Conservation (phyloP, 23 tunicate genomes). For the Ascidia mentula region DNA sequence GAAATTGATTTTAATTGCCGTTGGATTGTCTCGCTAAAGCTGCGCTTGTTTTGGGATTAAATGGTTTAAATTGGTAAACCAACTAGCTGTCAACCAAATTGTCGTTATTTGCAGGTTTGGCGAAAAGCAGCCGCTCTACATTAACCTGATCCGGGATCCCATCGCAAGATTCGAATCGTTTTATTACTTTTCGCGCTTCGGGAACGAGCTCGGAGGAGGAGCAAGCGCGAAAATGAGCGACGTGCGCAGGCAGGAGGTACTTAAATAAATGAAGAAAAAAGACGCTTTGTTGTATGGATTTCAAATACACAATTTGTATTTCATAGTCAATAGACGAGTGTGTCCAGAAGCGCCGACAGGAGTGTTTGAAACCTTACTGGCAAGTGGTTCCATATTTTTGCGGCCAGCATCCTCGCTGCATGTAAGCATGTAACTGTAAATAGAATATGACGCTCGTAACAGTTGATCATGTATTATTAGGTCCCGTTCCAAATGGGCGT, state of each 20-base stretch:
- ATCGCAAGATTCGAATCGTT: conserved; percentile 93
- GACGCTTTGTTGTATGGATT: not conserved
- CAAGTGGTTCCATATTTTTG: conserved; percentile 99
- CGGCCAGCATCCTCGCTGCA: conserved; percentile 91
- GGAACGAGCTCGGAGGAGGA: conserved; percentile 88
- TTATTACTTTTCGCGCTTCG: conserved; percentile 97
- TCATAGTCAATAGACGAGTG: conserved; percentile 91
- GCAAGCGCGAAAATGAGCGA: conserved; percentile 71
- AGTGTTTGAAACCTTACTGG: conserved; percentile 98
- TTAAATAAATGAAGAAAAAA: not conserved
- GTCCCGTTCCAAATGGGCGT: conserved; percentile 89
- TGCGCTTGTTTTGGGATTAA: too few relatives aligned
- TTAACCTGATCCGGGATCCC: conserved; percentile 98
- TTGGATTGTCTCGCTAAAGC: too few relatives aligned
- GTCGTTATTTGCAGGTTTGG: conserved; percentile 41
- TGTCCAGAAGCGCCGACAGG: conserved; percentile 80
- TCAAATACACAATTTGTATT: too few relatives aligned
- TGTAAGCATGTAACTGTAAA: too few relatives aligned
- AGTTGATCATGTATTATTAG: conserved; percentile 29
- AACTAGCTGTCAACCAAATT: not conserved
- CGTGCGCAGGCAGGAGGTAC: conserved; percentile 65
- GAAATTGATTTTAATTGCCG: too few relatives aligned
- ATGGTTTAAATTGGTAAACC: not conserved
- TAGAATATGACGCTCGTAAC: too few relatives aligned
- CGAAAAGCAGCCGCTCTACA: conserved; percentile 82